These are phyloP conservation scores for Leucozona laternaria DNA, from an alignment of 2,888 invertebrate species.

Conservation along the genomic window DNA sequence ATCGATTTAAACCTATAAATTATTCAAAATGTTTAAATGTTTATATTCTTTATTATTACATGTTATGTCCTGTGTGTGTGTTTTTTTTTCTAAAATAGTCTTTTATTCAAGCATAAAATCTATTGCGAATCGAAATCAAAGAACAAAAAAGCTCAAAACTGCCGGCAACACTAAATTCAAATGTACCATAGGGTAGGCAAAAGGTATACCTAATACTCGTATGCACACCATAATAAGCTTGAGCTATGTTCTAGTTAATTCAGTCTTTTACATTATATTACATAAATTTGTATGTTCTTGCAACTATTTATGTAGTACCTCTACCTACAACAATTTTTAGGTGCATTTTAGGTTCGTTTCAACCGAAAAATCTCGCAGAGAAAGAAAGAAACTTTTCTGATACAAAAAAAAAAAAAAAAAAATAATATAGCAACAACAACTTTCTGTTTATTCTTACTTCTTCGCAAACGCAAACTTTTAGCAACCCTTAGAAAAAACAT, in stretches of 20 bases:
- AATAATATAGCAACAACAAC: conserved; percentile 6
- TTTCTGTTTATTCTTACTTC: conserved; percentile 26
- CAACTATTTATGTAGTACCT: background rate
- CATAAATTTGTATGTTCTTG: background rate
- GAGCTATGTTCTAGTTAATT: background rate
- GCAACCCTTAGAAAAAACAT: conserved; percentile 61
- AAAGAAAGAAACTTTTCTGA: conserved; percentile 14
- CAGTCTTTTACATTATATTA: background rate
- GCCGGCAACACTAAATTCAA: conserved; percentile 39
- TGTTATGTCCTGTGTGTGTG: too few species aligned
- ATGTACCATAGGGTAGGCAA: conserved; percentile 5
- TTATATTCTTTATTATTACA: background rate
- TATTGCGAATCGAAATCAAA: conserved; percentile 41
- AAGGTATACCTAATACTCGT: background rate
- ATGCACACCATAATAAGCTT: background rate
- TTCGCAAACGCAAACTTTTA: conserved; percentile 64
- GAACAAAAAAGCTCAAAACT: conserved; percentile 26
- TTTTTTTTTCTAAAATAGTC: conserved; percentile 17
- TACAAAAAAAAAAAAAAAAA: conserved; percentile 6
- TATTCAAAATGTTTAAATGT: background rate
- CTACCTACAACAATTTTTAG: background rate
- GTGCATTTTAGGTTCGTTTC: conserved; percentile 23
- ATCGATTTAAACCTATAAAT: background rate
- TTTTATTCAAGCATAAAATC: conserved; percentile 13
- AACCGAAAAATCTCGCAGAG: background rate